Conservation (phyloP, 2,888 invertebrate genomes). For the Linnaemya tessellans region DNA sequence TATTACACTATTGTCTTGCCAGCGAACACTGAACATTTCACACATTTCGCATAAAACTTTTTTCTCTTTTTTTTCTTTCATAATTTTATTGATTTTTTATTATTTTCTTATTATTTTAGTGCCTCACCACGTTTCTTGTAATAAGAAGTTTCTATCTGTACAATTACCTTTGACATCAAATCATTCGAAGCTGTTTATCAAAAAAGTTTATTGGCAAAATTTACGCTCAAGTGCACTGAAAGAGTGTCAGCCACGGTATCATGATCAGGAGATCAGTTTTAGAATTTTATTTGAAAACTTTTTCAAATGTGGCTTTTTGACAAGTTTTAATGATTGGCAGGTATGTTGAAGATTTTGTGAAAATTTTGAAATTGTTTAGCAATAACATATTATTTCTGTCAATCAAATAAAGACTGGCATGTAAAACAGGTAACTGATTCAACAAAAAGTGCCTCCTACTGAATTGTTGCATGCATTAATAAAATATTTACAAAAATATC, state of each 20-base stretch:
- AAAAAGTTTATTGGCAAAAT: constrained; percentile 52
- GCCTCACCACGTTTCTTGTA: constrained; percentile 40
- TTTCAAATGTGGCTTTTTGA: constrained; percentile 56
- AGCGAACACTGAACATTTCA: neutral
- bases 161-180: constrained; percentile 30
- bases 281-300: constrained; percentile 42
- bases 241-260: constrained; percentile 38
- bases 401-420: too few relatives aligned
- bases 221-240: neutral
- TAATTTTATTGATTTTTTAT: constrained; percentile 44
- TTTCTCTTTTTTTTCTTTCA: constrained; percentile 8
- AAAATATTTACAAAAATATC: too few relatives aligned
- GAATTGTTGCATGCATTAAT: too few relatives aligned
- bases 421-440: too few relatives aligned
- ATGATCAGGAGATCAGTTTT: constrained; percentile 7
- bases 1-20: constrained; percentile 34
- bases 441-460: too few relatives aligned
- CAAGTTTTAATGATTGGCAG: constrained; percentile 48
- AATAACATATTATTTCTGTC: too few relatives aligned
- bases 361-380: neutral
- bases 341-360: constrained; percentile 47
- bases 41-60: constrained; percentile 30
- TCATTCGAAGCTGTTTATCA: neutral
- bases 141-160: constrained; percentile 39
- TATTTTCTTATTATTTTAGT: constrained; percentile 30